phyloP scores from a whole-genome alignment of 1,140 invertebrate genomes.

The Parasteatoda tepidariorum region DNA sequence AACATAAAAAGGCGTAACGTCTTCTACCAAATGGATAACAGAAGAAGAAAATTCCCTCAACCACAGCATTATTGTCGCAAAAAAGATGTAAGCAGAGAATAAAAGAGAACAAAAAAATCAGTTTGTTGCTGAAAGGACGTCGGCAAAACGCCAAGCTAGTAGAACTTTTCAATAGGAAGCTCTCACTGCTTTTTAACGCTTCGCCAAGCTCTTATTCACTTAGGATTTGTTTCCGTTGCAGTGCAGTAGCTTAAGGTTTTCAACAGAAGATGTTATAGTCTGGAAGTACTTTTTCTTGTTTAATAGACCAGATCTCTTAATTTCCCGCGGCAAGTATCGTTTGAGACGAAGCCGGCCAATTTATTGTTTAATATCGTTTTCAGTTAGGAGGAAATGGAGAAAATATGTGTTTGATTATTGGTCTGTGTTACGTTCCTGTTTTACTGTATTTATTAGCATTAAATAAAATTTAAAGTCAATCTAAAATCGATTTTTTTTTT shows the following conservation, averaged over 20 bases:
- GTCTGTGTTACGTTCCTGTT: background rate
- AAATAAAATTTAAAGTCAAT: background rate
- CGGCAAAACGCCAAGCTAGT: conserved; percentile 28
- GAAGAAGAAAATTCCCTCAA: conserved; percentile 6
- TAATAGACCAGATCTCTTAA: background rate
- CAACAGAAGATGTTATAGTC: no score
- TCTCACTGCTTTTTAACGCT: conserved; percentile 21
- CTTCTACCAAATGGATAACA: background rate
- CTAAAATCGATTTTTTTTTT: no score
- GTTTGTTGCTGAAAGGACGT: conserved; percentile 1
- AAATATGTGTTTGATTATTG: background rate
- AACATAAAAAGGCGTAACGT: background rate
- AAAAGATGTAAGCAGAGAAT: background rate
- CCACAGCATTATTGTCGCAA: conserved; percentile 2
- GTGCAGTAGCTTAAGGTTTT: background rate
- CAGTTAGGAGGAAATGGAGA: background rate
- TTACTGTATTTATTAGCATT: background rate
- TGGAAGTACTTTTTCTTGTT: background rate
- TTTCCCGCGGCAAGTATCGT: no score
- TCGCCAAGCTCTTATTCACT: background rate
- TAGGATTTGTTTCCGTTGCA: background rate
- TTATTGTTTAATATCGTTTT: no score
- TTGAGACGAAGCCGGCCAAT: no score
- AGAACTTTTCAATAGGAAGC: conserved; percentile 1
- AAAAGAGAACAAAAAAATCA: background rate